phyloP scores from a whole-genome alignment of 2,888 invertebrate species.

The Phytoseiulus persimilis region DNA sequence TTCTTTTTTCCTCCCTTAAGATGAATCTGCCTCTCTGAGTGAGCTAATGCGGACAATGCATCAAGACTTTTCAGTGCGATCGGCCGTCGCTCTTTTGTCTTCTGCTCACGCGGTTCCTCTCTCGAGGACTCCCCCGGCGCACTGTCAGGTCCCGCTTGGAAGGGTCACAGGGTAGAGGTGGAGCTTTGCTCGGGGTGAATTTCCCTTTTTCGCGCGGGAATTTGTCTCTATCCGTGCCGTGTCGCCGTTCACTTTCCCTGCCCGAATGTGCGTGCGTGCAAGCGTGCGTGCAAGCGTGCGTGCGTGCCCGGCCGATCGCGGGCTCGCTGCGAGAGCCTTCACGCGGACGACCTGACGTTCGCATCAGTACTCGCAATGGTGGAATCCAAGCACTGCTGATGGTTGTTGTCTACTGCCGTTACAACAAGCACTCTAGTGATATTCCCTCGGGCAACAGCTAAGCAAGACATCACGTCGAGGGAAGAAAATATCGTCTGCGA shows the following conservation, averaged over 20 bases:
- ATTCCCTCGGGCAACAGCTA: background rate
- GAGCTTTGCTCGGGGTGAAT: background rate
- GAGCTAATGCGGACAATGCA: background rate
- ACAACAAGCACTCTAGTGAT: background rate
- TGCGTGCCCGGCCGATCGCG: background rate
- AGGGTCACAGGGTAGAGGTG: background rate
- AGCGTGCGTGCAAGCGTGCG: background rate
- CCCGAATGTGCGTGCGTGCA: background rate
- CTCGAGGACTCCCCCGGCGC: background rate
- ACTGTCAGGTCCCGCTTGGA: no score
- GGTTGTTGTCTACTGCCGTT: background rate
- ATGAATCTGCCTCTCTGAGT: background rate
- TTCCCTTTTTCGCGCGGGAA: background rate
- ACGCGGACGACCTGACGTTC: background rate
- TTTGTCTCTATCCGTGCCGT: background rate
- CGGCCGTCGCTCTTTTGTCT: background rate
- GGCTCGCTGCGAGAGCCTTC: background rate
- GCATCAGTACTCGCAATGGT: background rate
- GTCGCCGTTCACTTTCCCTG: background rate
- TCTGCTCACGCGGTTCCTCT: background rate
- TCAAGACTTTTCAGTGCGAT: background rate
- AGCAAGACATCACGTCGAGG: background rate
- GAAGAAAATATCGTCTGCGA: background rate
- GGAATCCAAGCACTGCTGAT: background rate
- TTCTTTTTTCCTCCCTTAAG: background rate